Percentiles rank a stretch among this genome's conserved stretches.
These are phyloP conservation scores for Dynastes hyllus DNA, from an alignment of 2,888 invertebrate species.

Conservation along the genomic window DNA sequence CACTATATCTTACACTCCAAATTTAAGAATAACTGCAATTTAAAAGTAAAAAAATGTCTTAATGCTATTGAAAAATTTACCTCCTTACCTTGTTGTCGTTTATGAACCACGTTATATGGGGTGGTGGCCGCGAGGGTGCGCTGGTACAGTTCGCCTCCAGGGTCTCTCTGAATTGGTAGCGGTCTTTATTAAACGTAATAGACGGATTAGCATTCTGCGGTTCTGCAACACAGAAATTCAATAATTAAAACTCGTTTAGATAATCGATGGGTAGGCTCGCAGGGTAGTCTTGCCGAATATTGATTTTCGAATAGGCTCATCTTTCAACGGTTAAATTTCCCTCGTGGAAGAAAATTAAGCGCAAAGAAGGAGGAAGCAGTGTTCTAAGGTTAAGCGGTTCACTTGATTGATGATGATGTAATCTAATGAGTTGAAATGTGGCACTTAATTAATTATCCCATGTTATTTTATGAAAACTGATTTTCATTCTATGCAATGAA, in stretches of 20 bases:
- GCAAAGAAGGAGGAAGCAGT: background rate
- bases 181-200: slow-evolving; percentile 81
- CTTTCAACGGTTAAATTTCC: background rate
- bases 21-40: too few relatives aligned
- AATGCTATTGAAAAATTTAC: too few relatives aligned
- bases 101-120: slow-evolving; percentile 86
- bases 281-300: slow-evolving; percentile 10
- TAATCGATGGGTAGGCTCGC: background rate
- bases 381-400: background rate
- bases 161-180: slow-evolving; percentile 79
- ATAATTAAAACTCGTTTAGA: slow-evolving; percentile 33
- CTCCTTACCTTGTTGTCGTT: slow-evolving; percentile 80
- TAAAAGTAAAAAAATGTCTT: too few relatives aligned
- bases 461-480: slow-evolving; percentile 3
- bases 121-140: slow-evolving; percentile 81
- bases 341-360: slow-evolving; percentile 10
- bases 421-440: slow-evolving; percentile 18
- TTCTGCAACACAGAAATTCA: slow-evolving; percentile 68
- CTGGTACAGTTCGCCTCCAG: slow-evolving; percentile 85
- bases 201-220: slow-evolving; percentile 81
- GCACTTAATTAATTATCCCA: slow-evolving; percentile 11
- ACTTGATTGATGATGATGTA: slow-evolving; percentile 25
- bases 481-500: background rate
- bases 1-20: too few relatives aligned
- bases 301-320: slow-evolving; percentile 21